Percentiles rank a stretch among this genome's conserved stretches.
Evolutionary conservation across 2,797 vertebrate species (phyloP).

Genomic region (Semotilus atromaculatus): DNA sequence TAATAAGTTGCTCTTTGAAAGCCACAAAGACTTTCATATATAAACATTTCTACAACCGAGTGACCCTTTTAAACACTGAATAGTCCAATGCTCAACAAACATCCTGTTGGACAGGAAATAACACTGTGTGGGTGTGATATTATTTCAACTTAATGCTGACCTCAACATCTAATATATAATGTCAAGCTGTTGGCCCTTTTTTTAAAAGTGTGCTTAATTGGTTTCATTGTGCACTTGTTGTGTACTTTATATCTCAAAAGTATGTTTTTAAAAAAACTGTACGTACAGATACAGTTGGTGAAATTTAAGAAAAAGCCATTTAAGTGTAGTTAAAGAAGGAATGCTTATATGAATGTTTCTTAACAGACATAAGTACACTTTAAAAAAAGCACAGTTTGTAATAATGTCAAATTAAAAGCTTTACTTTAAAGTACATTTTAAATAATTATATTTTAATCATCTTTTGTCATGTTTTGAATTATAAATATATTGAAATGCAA

Average conservation of each 20-base stretch:
- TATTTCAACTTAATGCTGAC: conserved; percentile 47
- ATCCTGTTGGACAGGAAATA: conserved; percentile 48
- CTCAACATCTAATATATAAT: conserved; percentile 43
- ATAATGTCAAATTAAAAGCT: background rate
- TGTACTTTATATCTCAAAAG: background rate
- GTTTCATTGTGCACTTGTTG: background rate
- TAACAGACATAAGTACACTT: background rate
- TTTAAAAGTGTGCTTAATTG: background rate
- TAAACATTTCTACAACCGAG: conserved; percentile 34
- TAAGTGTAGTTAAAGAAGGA: too few species aligned
- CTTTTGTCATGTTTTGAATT: background rate
- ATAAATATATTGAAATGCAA: too few species aligned
- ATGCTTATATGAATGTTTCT: background rate
- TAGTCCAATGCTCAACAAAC: conserved; percentile 22
- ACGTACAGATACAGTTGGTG: background rate
- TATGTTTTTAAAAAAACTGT: background rate
- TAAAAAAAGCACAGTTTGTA: background rate
- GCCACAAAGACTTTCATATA: conserved; percentile 16
- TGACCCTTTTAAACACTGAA: conserved; percentile 33
- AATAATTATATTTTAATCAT: background rate
- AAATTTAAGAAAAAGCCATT: background rate
- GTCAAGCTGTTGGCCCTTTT: conserved; percentile 18
- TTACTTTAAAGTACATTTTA: background rate
- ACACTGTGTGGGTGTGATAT: conserved; percentile 43
- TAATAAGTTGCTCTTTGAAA: conserved; percentile 29